Conservation (phyloP, 2,797 vertebrate species). For the Schizothorax lantsangensis region DNA sequence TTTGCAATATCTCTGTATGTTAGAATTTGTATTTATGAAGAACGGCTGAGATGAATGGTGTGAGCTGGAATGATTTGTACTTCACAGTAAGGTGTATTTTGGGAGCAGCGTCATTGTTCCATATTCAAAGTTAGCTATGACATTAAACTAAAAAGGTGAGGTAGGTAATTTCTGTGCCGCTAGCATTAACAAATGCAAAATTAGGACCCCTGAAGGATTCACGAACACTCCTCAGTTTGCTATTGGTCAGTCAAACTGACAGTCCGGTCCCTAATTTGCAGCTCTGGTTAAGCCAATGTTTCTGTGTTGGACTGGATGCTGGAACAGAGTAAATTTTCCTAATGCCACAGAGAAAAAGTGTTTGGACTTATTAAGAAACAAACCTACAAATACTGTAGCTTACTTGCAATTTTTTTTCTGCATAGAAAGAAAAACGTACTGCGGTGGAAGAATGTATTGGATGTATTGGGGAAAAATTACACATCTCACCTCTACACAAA, state of each 20-base stretch:
- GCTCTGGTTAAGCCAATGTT: background rate
- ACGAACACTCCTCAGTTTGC: background rate
- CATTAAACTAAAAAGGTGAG: background rate
- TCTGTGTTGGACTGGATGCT: background rate
- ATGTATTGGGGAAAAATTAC: background rate
- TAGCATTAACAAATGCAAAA: background rate
- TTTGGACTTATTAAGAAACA: background rate
- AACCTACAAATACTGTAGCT: background rate
- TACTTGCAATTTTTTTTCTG: background rate
- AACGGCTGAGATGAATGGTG: conserved; percentile 4
- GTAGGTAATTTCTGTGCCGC: background rate
- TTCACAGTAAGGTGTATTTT: conserved; percentile 13
- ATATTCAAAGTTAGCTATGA: background rate
- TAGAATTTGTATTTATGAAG: conserved; percentile 15
- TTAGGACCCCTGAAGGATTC: background rate
- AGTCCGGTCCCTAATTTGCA: background rate
- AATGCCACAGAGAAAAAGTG: background rate
- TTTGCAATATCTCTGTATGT: conserved; percentile 31
- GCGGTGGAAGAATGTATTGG: background rate
- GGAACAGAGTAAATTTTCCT: background rate
- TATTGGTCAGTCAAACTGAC: background rate
- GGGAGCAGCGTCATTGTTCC: background rate
- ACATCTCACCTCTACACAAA: background rate
- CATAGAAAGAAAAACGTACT: background rate
- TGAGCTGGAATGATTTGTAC: conserved; percentile 5